phyloP scores from a whole-genome alignment of 1,140 invertebrate species.

The Drosophila arawakana region DNA sequence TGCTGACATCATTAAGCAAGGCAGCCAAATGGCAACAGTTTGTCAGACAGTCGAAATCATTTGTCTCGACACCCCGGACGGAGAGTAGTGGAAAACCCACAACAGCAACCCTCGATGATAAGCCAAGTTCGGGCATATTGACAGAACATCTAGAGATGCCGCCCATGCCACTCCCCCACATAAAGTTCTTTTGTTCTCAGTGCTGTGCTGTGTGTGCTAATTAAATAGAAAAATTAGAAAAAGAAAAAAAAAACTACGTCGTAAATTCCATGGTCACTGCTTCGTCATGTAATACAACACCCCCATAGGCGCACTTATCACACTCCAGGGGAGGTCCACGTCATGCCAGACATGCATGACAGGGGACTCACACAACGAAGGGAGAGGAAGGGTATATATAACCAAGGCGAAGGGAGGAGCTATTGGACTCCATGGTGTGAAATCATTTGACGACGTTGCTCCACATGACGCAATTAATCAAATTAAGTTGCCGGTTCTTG shows the following conservation, averaged over 20 bases:
- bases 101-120: constrained; percentile 20
- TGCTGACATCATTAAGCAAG: constrained; percentile 73
- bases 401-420: neutral
- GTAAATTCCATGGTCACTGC: constrained; percentile 60
- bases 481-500: constrained; percentile 55
- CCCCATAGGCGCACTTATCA: constrained; percentile 65
- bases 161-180: neutral
- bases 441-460: constrained; percentile 75
- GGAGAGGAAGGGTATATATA: neutral
- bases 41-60: constrained; percentile 61
- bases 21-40: constrained; percentile 69
- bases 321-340: constrained; percentile 53
- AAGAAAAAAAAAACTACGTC: constrained; percentile 79
- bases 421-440: constrained; percentile 54
- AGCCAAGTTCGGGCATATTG: constrained; percentile 43
- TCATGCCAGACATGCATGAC: constrained; percentile 22
- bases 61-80: constrained; percentile 55
- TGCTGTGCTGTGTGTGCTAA: constrained; percentile 48
- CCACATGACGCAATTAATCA: constrained; percentile 77
- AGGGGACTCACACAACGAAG: neutral
- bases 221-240: constrained; percentile 76
- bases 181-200: constrained; percentile 17
- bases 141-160: constrained; percentile 51
- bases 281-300: constrained; percentile 73
- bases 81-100: neutral